These are phyloP conservation scores for Caenorhabditis zanzibari DNA, from an alignment of 2,888 invertebrate genomes.

Conservation along the genomic window DNA sequence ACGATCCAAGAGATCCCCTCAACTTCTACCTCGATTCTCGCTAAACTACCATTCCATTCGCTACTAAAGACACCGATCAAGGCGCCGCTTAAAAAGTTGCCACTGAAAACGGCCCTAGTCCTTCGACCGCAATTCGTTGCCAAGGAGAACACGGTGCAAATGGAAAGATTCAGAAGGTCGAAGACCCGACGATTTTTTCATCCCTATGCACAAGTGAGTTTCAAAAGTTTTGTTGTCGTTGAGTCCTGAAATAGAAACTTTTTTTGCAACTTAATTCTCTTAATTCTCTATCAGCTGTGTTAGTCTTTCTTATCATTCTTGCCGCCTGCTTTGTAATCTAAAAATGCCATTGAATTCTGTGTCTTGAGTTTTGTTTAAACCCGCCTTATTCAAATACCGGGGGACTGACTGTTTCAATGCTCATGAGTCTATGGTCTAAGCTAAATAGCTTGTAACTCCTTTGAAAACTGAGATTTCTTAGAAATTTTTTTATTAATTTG, in stretches of 20 bases:
- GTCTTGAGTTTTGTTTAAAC: too few species aligned
- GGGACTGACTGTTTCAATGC: too few species aligned
- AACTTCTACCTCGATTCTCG: constrained; percentile 18
- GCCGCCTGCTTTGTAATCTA: constrained; percentile 11
- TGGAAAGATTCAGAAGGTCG: constrained; percentile 69
- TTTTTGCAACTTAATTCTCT: constrained; percentile 17
- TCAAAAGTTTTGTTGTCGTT: background rate
- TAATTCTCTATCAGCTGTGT: constrained; percentile 40
- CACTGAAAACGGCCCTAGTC: constrained; percentile 66
- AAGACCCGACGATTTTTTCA: constrained; percentile 74
- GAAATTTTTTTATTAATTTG: too few species aligned
- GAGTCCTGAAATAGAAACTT: constrained; percentile 3
- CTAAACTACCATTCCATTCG: constrained; percentile 26
- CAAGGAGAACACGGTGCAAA: constrained; percentile 57
- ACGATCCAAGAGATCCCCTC: background rate
- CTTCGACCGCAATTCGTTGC: constrained; percentile 60
- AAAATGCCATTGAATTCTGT: too few species aligned
- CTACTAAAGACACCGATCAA: constrained; percentile 38
- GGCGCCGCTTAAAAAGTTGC: constrained; percentile 54
- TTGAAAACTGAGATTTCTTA: too few species aligned
- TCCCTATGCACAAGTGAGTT: constrained; percentile 70
- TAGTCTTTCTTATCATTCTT: constrained; percentile 33
- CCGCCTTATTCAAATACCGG: too few species aligned
- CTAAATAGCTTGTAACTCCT: too few species aligned
- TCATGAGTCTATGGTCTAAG: too few species aligned